phyloP scores from a whole-genome alignment of 2,797 vertebrate genomes.

The Sternotherus odoratus region DNA sequence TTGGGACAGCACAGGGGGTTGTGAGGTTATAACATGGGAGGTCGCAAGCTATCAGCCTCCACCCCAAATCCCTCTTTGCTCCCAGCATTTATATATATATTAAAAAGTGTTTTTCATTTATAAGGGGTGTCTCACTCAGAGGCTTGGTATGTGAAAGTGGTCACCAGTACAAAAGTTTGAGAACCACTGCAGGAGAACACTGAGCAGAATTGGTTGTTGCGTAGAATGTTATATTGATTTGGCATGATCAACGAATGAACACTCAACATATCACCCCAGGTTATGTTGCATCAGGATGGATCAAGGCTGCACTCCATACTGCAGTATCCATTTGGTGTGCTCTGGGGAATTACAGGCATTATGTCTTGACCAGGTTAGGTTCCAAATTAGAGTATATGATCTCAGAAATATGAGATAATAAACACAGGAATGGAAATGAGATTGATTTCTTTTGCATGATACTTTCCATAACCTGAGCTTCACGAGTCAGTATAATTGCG shows the following conservation, averaged over 20 bases:
- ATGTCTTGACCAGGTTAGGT: background rate
- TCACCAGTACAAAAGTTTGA: too few species aligned
- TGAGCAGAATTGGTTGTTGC: background rate
- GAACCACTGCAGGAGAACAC: background rate
- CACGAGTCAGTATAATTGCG: background rate
- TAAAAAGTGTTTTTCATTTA: too few species aligned
- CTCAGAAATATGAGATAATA: constrained; percentile 5
- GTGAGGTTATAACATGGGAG: too few species aligned
- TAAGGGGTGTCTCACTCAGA: too few species aligned
- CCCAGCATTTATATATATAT: too few species aligned
- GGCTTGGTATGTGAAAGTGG: too few species aligned
- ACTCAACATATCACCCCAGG: background rate
- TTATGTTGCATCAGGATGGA: background rate
- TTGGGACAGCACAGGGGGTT: too few species aligned
- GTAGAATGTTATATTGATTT: constrained; percentile 25
- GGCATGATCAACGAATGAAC: background rate
- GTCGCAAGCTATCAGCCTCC: too few species aligned
- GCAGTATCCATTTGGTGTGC: constrained; percentile 8
- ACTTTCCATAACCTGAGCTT: constrained; percentile 6
- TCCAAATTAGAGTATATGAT: constrained; percentile 37
- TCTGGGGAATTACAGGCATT: background rate
- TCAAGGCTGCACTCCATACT: background rate
- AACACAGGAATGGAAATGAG: constrained; percentile 9
- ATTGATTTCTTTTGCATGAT: background rate
- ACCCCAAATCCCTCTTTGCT: too few species aligned